Conservation (phyloP, 2,113 vertebrate species). For the Callospermophilus lateralis region DNA sequence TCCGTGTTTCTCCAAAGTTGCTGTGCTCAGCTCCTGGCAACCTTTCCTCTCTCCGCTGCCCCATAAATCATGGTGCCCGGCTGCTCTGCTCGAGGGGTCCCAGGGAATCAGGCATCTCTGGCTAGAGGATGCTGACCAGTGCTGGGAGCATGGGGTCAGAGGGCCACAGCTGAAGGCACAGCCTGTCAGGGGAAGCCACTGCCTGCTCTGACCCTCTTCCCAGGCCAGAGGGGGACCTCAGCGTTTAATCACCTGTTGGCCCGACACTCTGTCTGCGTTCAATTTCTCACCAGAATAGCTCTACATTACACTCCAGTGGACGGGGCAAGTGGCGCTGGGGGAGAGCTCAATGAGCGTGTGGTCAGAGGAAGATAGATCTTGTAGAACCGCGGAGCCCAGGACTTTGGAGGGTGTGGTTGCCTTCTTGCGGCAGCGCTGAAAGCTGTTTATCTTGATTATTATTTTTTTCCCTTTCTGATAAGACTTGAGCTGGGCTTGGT, state of each 20-base stretch:
- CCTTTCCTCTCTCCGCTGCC: slow-evolving; percentile 47
- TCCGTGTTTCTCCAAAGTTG: slow-evolving; percentile 54
- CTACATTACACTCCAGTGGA: neutral
- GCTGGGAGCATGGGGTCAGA: neutral
- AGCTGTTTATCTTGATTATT: slow-evolving; percentile 11
- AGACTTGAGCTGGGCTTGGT: neutral
- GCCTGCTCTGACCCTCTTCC: neutral
- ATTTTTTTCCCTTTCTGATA: neutral
- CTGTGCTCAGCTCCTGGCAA: slow-evolving; percentile 72
- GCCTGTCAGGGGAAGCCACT: neutral
- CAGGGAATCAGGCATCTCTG: neutral
- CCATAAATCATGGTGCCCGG: neutral
- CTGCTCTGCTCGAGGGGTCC: slow-evolving; percentile 10
- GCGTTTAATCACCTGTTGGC: slow-evolving; percentile 46
- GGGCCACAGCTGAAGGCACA: neutral
- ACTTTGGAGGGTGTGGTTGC: slow-evolving; percentile 77
- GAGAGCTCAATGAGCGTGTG: slow-evolving; percentile 58
- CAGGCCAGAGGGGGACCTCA: neutral
- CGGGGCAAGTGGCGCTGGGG: neutral
- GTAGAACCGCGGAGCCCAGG: slow-evolving; percentile 32
- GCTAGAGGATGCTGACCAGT: neutral
- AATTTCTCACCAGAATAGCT: neutral
- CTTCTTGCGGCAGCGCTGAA: slow-evolving; percentile 43
- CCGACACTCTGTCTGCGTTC: neutral
- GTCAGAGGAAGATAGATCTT: slow-evolving; percentile 74